Percentiles rank a stretch among this genome's conserved stretches.
Conservation (phyloP, 2,113 vertebrate species). For the Oncorhynchus clarkii region DNA sequence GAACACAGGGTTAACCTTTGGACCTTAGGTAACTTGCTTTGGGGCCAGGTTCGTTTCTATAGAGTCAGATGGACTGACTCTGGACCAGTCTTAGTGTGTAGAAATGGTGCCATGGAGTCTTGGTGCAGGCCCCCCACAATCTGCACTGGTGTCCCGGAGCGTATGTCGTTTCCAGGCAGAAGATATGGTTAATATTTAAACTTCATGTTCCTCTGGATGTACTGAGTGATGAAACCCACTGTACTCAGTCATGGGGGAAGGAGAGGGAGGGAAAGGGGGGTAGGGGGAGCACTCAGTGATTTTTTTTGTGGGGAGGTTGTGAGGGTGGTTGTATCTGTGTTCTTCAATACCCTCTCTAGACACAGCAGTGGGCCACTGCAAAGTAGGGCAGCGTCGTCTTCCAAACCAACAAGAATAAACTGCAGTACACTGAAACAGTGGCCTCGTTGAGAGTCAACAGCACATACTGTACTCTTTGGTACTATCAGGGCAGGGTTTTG, state of each 20-base stretch:
- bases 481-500: background rate
- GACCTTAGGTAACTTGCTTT: too few species aligned
- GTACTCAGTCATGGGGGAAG: slow-evolving; percentile 7
- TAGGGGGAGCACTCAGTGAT: background rate
- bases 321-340: background rate
- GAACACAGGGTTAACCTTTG: too few species aligned
- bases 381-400: background rate
- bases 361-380: background rate
- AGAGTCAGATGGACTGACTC: background rate
- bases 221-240: slow-evolving; percentile 28
- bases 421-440: background rate
- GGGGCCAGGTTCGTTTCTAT: too few species aligned
- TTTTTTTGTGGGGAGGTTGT: background rate
- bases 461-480: background rate
- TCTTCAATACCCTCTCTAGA: slow-evolving; percentile 6
- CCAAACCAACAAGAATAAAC: background rate
- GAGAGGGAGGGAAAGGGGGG: background rate
- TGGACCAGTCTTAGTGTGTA: background rate
- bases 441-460: background rate
- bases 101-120: background rate
- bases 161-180: slow-evolving; percentile 48
- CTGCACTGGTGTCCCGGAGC: slow-evolving; percentile 36
- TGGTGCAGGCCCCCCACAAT: slow-evolving; percentile 8
- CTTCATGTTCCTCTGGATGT: slow-evolving; percentile 51
- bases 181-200: slow-evolving; percentile 64